Conservation (phyloP, 2,797 vertebrate species). For the Nannoperca australis region DNA sequence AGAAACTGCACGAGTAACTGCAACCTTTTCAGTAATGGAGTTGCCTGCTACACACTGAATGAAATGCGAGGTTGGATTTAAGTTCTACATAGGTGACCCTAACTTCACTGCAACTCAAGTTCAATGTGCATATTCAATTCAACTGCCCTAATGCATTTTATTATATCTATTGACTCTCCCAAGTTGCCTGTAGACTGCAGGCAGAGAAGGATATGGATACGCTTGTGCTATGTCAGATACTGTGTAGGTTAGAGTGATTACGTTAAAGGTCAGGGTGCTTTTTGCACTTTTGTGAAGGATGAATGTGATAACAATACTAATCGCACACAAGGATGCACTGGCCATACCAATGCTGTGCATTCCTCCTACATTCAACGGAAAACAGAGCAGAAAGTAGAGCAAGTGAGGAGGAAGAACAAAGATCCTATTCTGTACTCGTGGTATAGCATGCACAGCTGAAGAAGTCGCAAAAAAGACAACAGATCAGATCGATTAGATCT, state of each 20-base stretch:
- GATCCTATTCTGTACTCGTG: slow-evolving; percentile 20
- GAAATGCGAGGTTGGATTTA: slow-evolving; percentile 24
- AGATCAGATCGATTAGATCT: slow-evolving; percentile 47
- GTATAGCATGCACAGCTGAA: slow-evolving; percentile 19
- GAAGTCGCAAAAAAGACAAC: slow-evolving; percentile 11
- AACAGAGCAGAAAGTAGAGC: slow-evolving; percentile 30
- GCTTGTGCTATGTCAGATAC: slow-evolving; percentile 49
- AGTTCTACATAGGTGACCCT: slow-evolving; percentile 29
- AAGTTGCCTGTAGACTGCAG: slow-evolving; percentile 36
- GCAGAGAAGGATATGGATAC: slow-evolving; percentile 41
- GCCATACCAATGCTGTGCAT: slow-evolving; percentile 43
- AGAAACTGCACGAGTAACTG: slow-evolving; percentile 37
- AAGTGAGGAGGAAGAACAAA: slow-evolving; percentile 42
- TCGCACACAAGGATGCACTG: slow-evolving; percentile 41
- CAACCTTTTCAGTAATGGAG: slow-evolving; percentile 47
- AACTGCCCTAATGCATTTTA: slow-evolving; percentile 48
- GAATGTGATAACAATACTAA: slow-evolving; percentile 77
- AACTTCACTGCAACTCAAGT: slow-evolving; percentile 36
- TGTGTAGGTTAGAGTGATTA: slow-evolving; percentile 68
- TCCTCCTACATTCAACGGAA: slow-evolving; percentile 38
- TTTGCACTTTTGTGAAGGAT: slow-evolving; percentile 56
- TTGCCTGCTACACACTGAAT: slow-evolving; percentile 30
- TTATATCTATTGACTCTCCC: slow-evolving; percentile 49
- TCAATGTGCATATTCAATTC: slow-evolving; percentile 56
- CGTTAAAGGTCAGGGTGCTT: slow-evolving; percentile 74